Percentiles rank a stretch among this genome's conserved stretches.
Evolutionary conservation across 1,140 invertebrate species (phyloP).

Genomic region (Zaprionus africanus): DNA sequence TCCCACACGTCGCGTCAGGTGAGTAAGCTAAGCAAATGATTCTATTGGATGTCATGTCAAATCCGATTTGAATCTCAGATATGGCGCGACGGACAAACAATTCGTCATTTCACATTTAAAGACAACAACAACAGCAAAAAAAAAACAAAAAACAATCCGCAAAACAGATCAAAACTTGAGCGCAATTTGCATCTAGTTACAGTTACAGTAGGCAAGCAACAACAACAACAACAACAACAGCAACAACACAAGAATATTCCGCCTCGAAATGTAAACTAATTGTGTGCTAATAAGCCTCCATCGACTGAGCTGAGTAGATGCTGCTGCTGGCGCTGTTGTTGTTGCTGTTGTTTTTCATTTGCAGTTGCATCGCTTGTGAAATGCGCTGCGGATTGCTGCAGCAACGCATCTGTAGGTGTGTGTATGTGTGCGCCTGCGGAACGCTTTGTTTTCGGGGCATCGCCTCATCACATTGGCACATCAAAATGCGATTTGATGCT

Average conservation of each 20-base stretch:
- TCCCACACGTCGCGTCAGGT: conserved; percentile 21
- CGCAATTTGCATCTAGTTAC: conserved; percentile 49
- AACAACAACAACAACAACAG: conserved; percentile 30
- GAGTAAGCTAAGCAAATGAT: conserved; percentile 19
- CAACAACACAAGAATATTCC: conserved; percentile 42
- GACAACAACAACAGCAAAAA: background rate
- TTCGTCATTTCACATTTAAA: conserved; percentile 42
- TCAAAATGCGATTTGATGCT: conserved; percentile 61
- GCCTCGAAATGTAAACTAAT: conserved; percentile 52
- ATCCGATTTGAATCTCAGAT: conserved; percentile 37
- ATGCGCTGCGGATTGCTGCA: conserved; percentile 44
- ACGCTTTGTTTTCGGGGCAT: conserved; percentile 58
- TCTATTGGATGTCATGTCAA: conserved; percentile 32
- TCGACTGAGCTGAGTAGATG: conserved; percentile 13
- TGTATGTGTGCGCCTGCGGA: conserved; percentile 4
- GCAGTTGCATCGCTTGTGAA: conserved; percentile 52
- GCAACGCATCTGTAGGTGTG: background rate
- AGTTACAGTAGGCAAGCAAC: conserved; percentile 30
- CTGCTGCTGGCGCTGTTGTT: conserved; percentile 2
- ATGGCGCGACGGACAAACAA: conserved; percentile 23
- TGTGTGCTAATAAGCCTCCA: conserved; percentile 74
- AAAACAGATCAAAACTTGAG: conserved; percentile 44
- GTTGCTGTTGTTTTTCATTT: conserved; percentile 7
- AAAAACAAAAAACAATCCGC: background rate
- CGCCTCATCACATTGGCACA: conserved; percentile 58